Conservation (phyloP, 1,140 invertebrate genomes). For the Babylonia areolata region DNA sequence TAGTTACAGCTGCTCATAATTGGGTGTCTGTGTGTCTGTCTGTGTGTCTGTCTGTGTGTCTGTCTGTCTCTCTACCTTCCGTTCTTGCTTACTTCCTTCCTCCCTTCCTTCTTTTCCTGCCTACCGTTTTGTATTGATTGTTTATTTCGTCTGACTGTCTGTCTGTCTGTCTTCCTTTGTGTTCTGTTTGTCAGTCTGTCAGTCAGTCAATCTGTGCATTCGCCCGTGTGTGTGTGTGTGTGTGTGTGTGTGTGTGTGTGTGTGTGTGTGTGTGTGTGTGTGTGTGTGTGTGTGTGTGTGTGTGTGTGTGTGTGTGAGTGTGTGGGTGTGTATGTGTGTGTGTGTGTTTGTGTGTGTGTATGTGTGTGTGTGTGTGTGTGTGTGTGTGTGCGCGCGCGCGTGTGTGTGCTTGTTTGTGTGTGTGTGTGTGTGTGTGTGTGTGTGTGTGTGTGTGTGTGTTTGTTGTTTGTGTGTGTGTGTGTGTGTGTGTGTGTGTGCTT, state of each 20-base stretch:
- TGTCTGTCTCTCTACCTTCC: background rate
- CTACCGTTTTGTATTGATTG: too few species aligned
- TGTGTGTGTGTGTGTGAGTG: conserved; percentile 13
- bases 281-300: background rate
- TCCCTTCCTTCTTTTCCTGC: too few species aligned
- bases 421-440: conserved; percentile 33
- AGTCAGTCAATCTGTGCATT: background rate
- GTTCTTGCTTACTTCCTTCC: background rate
- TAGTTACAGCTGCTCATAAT: too few species aligned
- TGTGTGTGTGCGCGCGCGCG: conserved; percentile 30
- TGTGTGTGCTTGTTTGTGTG: conserved; percentile 23
- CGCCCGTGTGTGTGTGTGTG: conserved; percentile 10
- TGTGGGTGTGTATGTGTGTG: conserved; percentile 17
- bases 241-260: conserved; percentile 26
- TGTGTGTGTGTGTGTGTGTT: conserved; percentile 25
- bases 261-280: background rate
- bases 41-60: background rate
- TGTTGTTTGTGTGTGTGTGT: conserved; percentile 23
- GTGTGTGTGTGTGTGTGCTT: conserved; percentile 32
- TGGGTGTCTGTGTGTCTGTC: too few species aligned
- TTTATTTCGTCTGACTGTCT: too few species aligned
- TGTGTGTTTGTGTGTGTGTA: conserved; percentile 9
- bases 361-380: conserved; percentile 24
- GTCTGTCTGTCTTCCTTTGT: too few species aligned
- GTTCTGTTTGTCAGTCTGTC: too few species aligned